Conservation (phyloP, 1,140 invertebrate genomes). For the Pygmarrhopalites habei region DNA sequence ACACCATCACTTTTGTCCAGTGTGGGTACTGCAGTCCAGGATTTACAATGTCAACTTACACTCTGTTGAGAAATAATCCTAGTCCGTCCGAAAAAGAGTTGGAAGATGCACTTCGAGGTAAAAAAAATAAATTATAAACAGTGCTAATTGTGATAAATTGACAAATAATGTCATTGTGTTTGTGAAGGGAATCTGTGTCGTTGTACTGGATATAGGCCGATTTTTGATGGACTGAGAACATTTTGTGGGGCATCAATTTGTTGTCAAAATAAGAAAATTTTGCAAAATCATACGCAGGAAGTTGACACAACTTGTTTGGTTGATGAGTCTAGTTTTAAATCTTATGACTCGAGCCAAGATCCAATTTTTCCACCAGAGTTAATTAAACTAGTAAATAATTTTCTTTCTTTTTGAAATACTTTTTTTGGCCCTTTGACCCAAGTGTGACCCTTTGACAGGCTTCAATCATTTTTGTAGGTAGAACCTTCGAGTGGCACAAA, state of each 20-base stretch:
- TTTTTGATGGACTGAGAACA: conserved; percentile 45
- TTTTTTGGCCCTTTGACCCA: too few relatives aligned
- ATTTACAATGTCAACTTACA: conserved; percentile 46
- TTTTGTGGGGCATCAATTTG: conserved; percentile 24
- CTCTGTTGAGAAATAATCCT: conserved; percentile 45
- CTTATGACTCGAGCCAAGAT: conserved; percentile 50
- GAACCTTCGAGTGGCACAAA: too few relatives aligned
- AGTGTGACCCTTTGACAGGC: too few relatives aligned
- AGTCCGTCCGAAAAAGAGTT: conserved; percentile 58
- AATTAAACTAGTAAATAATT: too few relatives aligned
- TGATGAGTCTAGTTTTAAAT: conserved; percentile 41
- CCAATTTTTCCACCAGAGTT: conserved; percentile 53
- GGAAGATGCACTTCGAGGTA: conserved; percentile 71
- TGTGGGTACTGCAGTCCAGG: conserved; percentile 46
- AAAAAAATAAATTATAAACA: neutral
- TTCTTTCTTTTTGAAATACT: too few relatives aligned
- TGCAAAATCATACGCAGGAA: neutral
- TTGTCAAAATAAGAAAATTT: neutral
- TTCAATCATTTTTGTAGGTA: too few relatives aligned
- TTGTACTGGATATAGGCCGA: conserved; percentile 48
- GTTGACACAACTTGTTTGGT: conserved; percentile 36
- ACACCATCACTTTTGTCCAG: too few relatives aligned
- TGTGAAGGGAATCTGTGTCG: conserved; percentile 46
- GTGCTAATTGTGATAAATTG: too few relatives aligned
- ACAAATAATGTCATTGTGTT: too few relatives aligned